Base-by-base conservation (phyloP, 2,888 invertebrate genomes). In the Caenorhabditis sp. region DNA sequence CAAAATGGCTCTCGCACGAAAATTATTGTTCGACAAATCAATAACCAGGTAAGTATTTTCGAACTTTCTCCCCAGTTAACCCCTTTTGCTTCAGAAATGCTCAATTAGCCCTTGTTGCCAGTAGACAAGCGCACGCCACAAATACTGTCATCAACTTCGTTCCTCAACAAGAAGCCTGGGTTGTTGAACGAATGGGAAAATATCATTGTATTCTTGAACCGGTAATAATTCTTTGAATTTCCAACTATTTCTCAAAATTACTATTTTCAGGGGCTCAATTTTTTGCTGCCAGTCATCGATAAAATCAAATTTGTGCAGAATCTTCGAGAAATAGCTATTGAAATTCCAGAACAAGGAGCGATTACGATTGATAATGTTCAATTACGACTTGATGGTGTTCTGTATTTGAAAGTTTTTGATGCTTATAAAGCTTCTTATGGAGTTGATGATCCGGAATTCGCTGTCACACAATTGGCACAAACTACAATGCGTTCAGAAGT, bases 141-240 rank as follows among this genome's bases (percentile, higher is more conserved):
- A 99, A 99, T 90, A 96, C 96, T 8, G 90, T 94, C 74, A 90
- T 99, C 66, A 93, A 97, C 92, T 99, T 99, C 91, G 99, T 99
- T 24, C 99, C 99, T 3, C 97, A 99, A 89, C 99, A 99, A 91
- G 97, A 99, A 92, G 95, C 95, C 64, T 96, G 96, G 96, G 91
- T 99, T 26, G 93, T 97, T 0, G 99, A 99, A 89, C 91, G 97
- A 81, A 97, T 99, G 96, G 99, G 99, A 58, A 95, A 94, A 89
- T 99, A 95, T 89, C 92, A 94, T 88, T 91, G 93, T 88, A 93
- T 95, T 82, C 90, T 99, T 65, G 93, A 96, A 65, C 97, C 99
- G 14, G 90, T 91, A 83, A 84, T 88, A 59, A 6, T 14, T 37
- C 23, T 14, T 8, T 14, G 5, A 43, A 19, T 31, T 31, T n/a